Percentiles rank a stretch among this genome's conserved stretches.
phyloP scores from a whole-genome alignment of 2,797 vertebrate genomes.

The Pachyuromys duprasi region DNA sequence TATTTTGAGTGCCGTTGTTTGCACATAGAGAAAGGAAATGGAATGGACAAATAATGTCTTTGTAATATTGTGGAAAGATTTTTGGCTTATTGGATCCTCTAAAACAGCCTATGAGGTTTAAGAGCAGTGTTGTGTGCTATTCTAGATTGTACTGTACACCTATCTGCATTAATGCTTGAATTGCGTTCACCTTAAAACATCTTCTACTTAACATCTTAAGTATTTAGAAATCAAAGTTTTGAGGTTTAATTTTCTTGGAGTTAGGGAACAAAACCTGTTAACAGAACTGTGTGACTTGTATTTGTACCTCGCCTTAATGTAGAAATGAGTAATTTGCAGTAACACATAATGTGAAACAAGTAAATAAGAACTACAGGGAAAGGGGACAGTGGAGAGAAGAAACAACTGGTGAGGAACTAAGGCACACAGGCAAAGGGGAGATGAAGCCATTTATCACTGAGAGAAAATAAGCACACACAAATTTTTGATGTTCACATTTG shows the following conservation, averaged over 20 bases:
- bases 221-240: slow-evolving; percentile 7
- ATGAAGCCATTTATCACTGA: neutral
- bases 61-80: neutral
- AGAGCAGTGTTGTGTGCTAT: neutral
- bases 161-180: neutral
- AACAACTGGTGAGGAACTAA: neutral
- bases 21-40: neutral
- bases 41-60: neutral
- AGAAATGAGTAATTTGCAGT: neutral
- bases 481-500: slow-evolving; percentile 15
- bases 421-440: neutral
- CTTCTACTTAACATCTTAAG: slow-evolving; percentile 3
- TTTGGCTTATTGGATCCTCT: neutral
- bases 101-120: neutral
- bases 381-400: neutral
- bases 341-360: neutral
- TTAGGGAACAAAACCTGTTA: slow-evolving; percentile 13
- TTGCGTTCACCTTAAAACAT: neutral
- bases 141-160: neutral
- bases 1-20: neutral
- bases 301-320: slow-evolving; percentile 37
- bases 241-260: slow-evolving; percentile 52
- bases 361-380: neutral
- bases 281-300: slow-evolving; percentile 6
- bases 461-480: neutral